Conservation (phyloP, 2,888 invertebrate genomes). For the Chrysotoxum bicinctum region DNA sequence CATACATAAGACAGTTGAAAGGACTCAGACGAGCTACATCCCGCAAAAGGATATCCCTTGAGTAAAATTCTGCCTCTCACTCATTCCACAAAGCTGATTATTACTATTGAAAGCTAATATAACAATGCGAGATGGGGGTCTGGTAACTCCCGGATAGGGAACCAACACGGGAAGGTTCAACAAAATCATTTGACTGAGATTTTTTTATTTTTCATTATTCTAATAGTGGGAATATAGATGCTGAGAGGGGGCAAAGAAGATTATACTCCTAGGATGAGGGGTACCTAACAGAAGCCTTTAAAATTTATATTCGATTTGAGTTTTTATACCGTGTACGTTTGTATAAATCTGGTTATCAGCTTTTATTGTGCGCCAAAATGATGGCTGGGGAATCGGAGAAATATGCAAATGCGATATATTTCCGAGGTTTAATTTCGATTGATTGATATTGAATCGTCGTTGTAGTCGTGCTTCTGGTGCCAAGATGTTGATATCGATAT, state of each 20-base stretch:
- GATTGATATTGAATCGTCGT: conserved; percentile 56
- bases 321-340: conserved; percentile 36
- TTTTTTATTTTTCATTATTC: conserved; percentile 13
- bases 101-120: conserved; percentile 61
- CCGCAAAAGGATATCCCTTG: conserved; percentile 49
- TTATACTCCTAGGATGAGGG: not conserved
- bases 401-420: conserved; percentile 69
- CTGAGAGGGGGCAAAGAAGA: not conserved
- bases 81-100: conserved; percentile 45
- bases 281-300: conserved; percentile 27
- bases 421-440: conserved; percentile 64
- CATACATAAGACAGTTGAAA: not conserved
- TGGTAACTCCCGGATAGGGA: not conserved
- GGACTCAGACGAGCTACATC: conserved; percentile 1
- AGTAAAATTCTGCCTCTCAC: not conserved
- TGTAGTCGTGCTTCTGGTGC: not conserved
- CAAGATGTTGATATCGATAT: not conserved
- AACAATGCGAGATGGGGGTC: not conserved
- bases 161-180: conserved; percentile 15
- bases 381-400: conserved; percentile 61
- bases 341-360: conserved; percentile 49
- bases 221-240: not conserved
- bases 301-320: conserved; percentile 56
- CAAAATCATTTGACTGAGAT: conserved; percentile 15
- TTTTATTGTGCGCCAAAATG: conserved; percentile 62